phyloP scores from a whole-genome alignment of 2,888 invertebrate species.

The Timema podura region DNA sequence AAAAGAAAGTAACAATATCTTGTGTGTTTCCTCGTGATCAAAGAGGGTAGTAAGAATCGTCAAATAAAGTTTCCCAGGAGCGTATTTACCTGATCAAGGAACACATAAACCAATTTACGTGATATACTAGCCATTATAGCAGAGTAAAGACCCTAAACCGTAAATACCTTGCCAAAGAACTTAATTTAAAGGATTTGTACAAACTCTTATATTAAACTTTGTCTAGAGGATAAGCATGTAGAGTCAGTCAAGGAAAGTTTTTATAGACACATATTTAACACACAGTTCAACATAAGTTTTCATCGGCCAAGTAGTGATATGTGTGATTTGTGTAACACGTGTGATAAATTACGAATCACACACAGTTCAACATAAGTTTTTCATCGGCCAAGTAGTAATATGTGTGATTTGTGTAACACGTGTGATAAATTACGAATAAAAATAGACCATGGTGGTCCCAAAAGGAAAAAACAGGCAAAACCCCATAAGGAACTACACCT shows the following conservation, averaged over 20 bases:
- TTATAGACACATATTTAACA: slow-evolving; percentile 1
- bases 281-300: not conserved
- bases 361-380: not conserved
- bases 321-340: not conserved
- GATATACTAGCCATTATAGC: too few relatives aligned
- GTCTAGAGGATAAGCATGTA: too few relatives aligned
- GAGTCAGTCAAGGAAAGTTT: not conserved
- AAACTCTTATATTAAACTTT: too few relatives aligned
- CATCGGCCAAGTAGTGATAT: not conserved
- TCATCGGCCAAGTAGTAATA: not conserved
- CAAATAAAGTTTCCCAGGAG: too few relatives aligned
- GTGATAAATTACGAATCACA: not conserved
- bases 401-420: not conserved
- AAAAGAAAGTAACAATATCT: too few relatives aligned
- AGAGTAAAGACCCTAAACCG: too few relatives aligned
- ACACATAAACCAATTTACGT: too few relatives aligned
- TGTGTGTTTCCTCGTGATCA: too few relatives aligned
- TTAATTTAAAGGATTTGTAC: too few relatives aligned
- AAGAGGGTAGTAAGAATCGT: too few relatives aligned
- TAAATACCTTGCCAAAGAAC: too few relatives aligned
- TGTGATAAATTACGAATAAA: not conserved
- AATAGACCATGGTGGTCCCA: not conserved
- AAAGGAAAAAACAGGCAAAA: not conserved
- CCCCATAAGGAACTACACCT: not conserved
- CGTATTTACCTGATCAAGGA: too few relatives aligned